phyloP scores from a whole-genome alignment of 1,140 invertebrate genomes.

The Acromyrmex echinatior region DNA sequence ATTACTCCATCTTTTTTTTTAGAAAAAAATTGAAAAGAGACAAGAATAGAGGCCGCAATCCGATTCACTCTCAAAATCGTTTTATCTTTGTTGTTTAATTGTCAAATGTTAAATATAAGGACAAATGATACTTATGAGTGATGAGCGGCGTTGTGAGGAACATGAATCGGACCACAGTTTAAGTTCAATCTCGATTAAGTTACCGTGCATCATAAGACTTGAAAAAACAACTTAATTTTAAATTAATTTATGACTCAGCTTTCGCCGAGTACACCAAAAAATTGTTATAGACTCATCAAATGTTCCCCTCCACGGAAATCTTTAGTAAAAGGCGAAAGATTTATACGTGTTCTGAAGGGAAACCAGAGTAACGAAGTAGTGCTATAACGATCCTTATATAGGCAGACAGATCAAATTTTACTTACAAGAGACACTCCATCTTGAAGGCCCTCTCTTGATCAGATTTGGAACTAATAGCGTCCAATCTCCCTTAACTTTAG shows the following conservation, averaged over 20 bases:
- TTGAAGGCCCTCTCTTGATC: constrained; percentile 24
- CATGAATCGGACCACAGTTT: too few species aligned
- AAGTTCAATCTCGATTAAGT: too few species aligned
- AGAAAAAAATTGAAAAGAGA: too few species aligned
- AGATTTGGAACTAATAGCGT: background rate
- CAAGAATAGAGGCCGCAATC: too few species aligned
- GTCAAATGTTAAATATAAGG: too few species aligned
- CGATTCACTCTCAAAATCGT: too few species aligned
- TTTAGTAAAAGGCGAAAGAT: constrained; percentile 80
- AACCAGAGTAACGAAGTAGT: constrained; percentile 50
- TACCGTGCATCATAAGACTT: too few species aligned
- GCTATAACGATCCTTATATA: background rate
- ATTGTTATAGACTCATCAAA: constrained; percentile 66
- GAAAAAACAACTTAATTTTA: constrained; percentile 15
- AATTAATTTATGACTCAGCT: constrained; percentile 47
- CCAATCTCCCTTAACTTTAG: too few species aligned
- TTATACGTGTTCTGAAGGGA: constrained; percentile 75
- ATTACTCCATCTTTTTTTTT: too few species aligned
- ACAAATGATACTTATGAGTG: too few species aligned
- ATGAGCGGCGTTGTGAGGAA: too few species aligned
- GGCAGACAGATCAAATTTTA: background rate
- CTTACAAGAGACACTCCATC: background rate
- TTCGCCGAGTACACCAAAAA: constrained; percentile 60
- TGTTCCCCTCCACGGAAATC: constrained; percentile 78
- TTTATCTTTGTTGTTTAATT: too few species aligned